Evolutionary conservation across 2,888 invertebrate species (phyloP).

Genomic region (Microdon myrmicae): DNA sequence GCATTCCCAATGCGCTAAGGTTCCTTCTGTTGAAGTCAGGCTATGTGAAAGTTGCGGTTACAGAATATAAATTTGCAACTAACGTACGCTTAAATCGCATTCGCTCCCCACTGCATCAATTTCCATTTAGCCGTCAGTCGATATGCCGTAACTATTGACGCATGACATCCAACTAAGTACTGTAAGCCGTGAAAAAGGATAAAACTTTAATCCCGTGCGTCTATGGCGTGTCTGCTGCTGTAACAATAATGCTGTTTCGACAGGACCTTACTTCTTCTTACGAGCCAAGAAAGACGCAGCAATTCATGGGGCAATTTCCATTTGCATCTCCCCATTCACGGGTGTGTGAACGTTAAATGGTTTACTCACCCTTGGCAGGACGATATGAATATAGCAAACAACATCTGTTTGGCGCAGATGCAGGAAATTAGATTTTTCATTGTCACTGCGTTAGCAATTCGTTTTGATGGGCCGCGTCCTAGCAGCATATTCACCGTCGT

Average conservation of each 20-base stretch:
- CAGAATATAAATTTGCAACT: no score
- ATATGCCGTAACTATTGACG: no score
- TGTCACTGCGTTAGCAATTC: constrained; percentile 53
- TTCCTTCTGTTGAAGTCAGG: no score
- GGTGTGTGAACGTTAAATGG: not conserved
- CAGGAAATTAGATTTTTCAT: constrained; percentile 54
- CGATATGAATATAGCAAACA: constrained; percentile 34
- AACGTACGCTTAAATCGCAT: no score
- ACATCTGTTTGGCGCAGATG: constrained; percentile 47
- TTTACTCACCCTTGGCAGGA: constrained; percentile 13
- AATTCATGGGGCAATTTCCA: constrained; percentile 2
- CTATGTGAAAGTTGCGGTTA: no score
- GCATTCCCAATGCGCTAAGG: no score
- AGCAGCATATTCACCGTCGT: not conserved
- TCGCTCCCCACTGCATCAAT: no score
- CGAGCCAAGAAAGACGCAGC: not conserved
- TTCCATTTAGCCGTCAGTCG: no score
- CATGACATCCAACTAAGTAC: no score
- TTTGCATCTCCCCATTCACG: constrained; percentile 4
- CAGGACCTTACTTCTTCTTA: not conserved
- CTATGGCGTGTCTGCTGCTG: constrained; percentile 12
- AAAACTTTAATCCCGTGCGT: not conserved
- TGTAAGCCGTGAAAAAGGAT: no score
- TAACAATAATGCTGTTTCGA: constrained; percentile 2
- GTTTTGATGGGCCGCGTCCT: constrained; percentile 37